Base-by-base conservation (phyloP, 2,888 invertebrate species). In the Drosophila fungiperda region DNA sequence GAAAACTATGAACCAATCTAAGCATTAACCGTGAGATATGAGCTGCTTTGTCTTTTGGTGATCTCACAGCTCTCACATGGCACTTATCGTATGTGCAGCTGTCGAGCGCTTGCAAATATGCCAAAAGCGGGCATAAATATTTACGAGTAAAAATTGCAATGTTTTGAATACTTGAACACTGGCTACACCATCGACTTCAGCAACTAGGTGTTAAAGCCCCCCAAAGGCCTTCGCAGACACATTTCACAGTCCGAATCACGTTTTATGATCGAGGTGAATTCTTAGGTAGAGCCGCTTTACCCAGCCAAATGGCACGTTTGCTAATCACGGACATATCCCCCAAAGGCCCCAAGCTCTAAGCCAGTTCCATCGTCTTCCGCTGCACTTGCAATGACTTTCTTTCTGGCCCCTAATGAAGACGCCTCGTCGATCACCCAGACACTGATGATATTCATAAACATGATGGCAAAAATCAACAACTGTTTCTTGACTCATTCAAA, bases 221-320 rank as follows among this genome's bases (percentile, higher is more conserved):
- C 29, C 20, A 76, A 71, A 71, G 78, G 65, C 80, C 78, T 57
- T 33, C 58, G 29, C 33, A 40, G 29, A 57, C 50, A 20, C 35
- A 55, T 59, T 49, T 55, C 62, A 60, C 68, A 55, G 32, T 63
- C 48, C 83, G 75, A 87, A 89, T 89, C 92, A 92, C 91, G 92
- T 91, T 91, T 91, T 91, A 91, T 90, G 91, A 92, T 90, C 91
- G 91, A 91, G 91, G 92, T 90, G 83, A 91, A 82, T 83, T 86
- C 82, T 85, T 83, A 35, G 23, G 40, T 38, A 57, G 52, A 52
- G 32, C 11, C 65, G 40, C 48, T 55, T 55, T 29, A 49, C 55
- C 42, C 45, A 63, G 49, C 29, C 60, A 83, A 86, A 84, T 75
- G 89, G 61, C 84, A 85, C 84, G 84, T 85, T 72, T 83, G 23